Conservation (phyloP, 2,797 vertebrate species). For the Lepus townsendii region DNA sequence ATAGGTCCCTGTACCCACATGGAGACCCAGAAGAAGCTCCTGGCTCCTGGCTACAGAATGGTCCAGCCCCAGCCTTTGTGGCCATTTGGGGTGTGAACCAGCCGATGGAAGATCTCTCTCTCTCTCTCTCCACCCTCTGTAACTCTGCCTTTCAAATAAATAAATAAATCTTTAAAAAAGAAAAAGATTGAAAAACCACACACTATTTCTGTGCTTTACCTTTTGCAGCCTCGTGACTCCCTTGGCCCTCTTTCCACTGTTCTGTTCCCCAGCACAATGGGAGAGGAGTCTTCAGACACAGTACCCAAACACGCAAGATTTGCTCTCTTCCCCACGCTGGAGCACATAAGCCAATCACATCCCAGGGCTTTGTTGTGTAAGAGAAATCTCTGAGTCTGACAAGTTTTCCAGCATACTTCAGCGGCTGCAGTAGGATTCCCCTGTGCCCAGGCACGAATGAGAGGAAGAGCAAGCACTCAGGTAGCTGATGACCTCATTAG, state of each 20-base stretch:
- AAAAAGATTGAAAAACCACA: too few relatives aligned
- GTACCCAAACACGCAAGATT: neutral
- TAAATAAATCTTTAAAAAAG: too few relatives aligned
- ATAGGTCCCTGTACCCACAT: too few relatives aligned
- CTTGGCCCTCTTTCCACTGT: neutral
- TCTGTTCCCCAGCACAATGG: neutral
- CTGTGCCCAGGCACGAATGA: neutral
- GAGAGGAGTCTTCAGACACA: neutral
- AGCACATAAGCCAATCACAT: neutral
- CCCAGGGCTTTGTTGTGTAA: neutral
- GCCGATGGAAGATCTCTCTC: too few relatives aligned
- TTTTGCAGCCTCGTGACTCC: neutral
- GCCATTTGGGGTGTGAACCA: too few relatives aligned
- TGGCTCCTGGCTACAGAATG: too few relatives aligned
- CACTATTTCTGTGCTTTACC: neutral
- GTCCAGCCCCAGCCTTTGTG: too few relatives aligned
- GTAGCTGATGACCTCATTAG: neutral
- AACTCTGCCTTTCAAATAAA: too few relatives aligned
- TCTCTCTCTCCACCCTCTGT: too few relatives aligned
- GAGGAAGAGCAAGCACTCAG: slow-evolving; percentile 1
- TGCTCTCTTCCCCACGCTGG: neutral
- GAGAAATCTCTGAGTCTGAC: neutral
- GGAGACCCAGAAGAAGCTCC: too few relatives aligned
- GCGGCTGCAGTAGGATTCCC: neutral
- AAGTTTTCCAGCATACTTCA: neutral